phyloP scores from a whole-genome alignment of 2,888 invertebrate species.

The Mantis religiosa region DNA sequence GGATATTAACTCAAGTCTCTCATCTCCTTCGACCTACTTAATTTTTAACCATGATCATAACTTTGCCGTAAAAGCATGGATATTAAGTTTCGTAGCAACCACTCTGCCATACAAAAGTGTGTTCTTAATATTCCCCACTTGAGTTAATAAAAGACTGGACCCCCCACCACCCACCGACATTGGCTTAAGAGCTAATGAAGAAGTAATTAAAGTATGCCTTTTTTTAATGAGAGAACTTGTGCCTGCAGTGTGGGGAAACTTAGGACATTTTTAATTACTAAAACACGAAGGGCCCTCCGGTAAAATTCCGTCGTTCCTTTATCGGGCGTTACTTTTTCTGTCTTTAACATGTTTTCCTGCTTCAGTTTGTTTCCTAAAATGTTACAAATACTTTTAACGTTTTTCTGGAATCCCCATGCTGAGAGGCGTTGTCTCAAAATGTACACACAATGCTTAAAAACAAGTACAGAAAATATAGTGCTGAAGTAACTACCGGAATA shows the following conservation, averaged over 20 bases:
- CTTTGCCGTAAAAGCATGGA: neutral
- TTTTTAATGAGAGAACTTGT: neutral
- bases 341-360: neutral
- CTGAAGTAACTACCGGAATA: no score
- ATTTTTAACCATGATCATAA: neutral
- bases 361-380: neutral
- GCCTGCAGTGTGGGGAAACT: neutral
- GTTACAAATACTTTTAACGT: neutral
- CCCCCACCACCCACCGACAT: neutral
- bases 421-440: no score
- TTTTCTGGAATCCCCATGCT: no score
- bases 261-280: conserved; percentile 8
- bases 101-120: neutral
- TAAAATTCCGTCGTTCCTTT: neutral
- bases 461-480: no score
- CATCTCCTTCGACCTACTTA: neutral
- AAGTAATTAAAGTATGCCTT: conserved; percentile 2
- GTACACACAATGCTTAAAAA: no score
- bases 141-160: neutral
- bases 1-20: neutral
- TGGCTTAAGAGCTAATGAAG: neutral
- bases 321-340: neutral
- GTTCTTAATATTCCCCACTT: neutral
- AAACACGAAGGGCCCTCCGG: neutral
- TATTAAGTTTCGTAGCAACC: neutral